A percentile compares a stretch with the other conserved stretches of the same genome.
Conservation (phyloP, 2,113 vertebrate genomes). For the Mustelus asterias region DNA sequence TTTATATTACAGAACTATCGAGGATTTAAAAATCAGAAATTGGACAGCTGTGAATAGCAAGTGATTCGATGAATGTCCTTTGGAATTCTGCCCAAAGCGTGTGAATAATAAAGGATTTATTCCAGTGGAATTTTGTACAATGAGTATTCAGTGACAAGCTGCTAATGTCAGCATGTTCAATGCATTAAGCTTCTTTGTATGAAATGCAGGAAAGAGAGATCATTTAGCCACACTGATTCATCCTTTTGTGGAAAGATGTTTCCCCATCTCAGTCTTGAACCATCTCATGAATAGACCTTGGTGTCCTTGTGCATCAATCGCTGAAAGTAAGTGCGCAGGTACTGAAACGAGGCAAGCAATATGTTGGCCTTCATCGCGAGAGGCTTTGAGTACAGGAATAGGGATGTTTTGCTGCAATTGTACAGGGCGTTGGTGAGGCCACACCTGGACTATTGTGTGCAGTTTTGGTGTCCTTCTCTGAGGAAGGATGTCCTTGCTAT, state of each 20-base stretch:
- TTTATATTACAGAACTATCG: not conserved
- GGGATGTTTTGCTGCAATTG: too few species aligned
- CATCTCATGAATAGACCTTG: not conserved
- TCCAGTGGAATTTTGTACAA: not conserved
- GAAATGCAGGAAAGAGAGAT: not conserved
- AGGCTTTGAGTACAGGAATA: too few species aligned
- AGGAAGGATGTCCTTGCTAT: too few species aligned
- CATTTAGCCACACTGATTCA: not conserved
- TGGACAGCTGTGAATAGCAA: not conserved
- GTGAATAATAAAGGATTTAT: not conserved
- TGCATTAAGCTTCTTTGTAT: not conserved
- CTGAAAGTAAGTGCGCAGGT: too few species aligned
- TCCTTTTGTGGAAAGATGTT: not conserved
- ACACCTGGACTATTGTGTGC: too few species aligned
- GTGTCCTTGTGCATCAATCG: too few species aligned
- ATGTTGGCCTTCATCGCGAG: too few species aligned
- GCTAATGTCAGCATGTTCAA: not conserved
- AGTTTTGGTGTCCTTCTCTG: too few species aligned
- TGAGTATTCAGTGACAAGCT: not conserved
- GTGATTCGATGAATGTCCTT: not conserved
- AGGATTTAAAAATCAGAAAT: not conserved
- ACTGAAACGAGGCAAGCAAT: too few species aligned
- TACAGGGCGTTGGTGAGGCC: too few species aligned
- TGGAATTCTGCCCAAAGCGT: not conserved
- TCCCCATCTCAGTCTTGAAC: not conserved